A percentile compares a stretch with the other conserved stretches of the same genome.
These are phyloP conservation scores for Otolemur crassicaudatus DNA, from an alignment of 2,797 vertebrate species.

Conservation along the genomic window DNA sequence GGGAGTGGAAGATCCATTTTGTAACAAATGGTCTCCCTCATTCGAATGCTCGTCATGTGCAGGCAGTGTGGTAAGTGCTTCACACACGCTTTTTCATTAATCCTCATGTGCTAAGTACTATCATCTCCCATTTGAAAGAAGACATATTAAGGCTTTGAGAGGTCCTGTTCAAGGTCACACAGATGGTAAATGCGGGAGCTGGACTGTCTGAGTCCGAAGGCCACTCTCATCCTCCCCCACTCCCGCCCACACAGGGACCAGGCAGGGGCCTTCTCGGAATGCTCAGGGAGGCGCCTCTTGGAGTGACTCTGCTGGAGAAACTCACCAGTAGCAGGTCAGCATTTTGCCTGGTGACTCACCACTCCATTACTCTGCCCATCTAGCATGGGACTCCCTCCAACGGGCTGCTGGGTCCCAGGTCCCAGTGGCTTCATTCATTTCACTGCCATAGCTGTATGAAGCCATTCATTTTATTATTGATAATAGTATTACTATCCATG, in stretches of 20 bases:
- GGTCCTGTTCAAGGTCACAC: neutral
- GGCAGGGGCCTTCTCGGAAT: neutral
- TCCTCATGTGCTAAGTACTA: neutral
- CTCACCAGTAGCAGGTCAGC: neutral
- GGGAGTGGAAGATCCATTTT: neutral
- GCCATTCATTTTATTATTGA: neutral
- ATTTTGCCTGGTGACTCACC: neutral
- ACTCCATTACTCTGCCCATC: neutral
- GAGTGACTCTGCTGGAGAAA: neutral
- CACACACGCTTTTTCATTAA: neutral
- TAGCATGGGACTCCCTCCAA: neutral
- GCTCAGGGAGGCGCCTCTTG: neutral
- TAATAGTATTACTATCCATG: conserved; percentile 10
- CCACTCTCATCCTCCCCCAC: neutral
- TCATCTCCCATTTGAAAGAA: neutral
- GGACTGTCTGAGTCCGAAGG: neutral
- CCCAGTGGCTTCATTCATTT: neutral
- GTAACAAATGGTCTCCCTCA: conserved; percentile 25
- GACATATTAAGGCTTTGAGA: neutral
- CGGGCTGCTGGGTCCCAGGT: neutral
- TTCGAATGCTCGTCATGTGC: neutral
- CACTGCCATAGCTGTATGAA: neutral
- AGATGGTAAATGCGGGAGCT: neutral
- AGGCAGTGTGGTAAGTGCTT: neutral
- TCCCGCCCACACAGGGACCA: neutral